Conservation (phyloP, 2,888 invertebrate species). For the Agapostemon virescens region DNA sequence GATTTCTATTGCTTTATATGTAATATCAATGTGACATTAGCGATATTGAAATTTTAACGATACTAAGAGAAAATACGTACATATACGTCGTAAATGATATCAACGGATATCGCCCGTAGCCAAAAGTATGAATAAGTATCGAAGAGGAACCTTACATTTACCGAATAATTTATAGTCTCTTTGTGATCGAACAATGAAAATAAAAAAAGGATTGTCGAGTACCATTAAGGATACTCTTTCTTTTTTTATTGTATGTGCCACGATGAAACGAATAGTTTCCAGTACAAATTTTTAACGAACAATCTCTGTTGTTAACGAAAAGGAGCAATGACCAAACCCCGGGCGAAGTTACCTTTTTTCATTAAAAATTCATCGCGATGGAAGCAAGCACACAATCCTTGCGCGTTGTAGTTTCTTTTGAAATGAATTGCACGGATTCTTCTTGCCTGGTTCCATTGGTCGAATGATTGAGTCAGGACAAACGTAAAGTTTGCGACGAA, state of each 20-base stretch:
- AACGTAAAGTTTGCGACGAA: conserved; percentile 27
- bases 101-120: conserved; percentile 44
- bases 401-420: conserved; percentile 11
- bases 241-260: conserved; percentile 35
- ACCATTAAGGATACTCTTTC: conserved; percentile 28
- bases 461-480: neutral
- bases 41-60: conserved; percentile 1
- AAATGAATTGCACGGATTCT: conserved; percentile 33
- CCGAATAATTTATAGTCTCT: conserved; percentile 44
- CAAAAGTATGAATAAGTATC: conserved; percentile 47
- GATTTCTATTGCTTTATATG: conserved; percentile 47
- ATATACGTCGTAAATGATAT: conserved; percentile 25
- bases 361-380: neutral
- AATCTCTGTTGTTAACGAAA: neutral
- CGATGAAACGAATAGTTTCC: conserved; percentile 16
- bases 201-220: conserved; percentile 39
- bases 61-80: neutral
- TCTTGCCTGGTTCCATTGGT: neutral
- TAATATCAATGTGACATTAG: conserved; percentile 38
- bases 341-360: neutral
- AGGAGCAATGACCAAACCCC: neutral
- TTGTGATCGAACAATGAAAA: conserved; percentile 47
- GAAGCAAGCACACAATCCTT: conserved; percentile 2
- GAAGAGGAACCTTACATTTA: conserved; percentile 38
- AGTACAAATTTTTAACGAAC: conserved; percentile 1